Base-by-base conservation (phyloP, 2,888 invertebrate genomes). In the Polia nebulosa region DNA sequence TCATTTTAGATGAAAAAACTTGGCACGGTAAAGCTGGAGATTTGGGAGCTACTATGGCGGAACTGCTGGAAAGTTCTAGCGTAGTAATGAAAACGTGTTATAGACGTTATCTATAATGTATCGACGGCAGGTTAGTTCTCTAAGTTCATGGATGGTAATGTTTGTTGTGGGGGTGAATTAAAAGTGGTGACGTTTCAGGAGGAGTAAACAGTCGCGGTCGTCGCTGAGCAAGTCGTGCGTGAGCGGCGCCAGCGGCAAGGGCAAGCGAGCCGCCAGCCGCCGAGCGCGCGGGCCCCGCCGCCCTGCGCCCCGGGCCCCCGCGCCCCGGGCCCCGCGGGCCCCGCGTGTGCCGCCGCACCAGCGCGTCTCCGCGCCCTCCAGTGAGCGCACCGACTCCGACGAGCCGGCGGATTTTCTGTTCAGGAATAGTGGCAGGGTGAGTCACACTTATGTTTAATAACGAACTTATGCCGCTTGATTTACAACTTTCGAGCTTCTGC, bases 371-470 rank as follows among this genome's bases (percentile, higher is more conserved):
- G 92, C 95, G 84, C 95, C 91, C 29, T 93, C 94, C 15, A 92
- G 92, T 83, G 95, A 94, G 76, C 82, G 96, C 66, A 93, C 93
- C 0, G 95, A 95, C 87, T 94, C 94, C 3, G 95, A 95, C 61
- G 94, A 94, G 44, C 92, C 94, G 1, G 85, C 91, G 47, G 91
- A 91, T 36, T 87, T 86, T 36, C 71, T 90, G 2, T 93, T 90
- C 74, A 81, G 93, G 65, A 88, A 84, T 39, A 83, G 89, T 0
- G 91, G 88, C 67, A 85, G 92, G 85, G 94, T 93, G 44, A 87
- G 89, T 75, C 20, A 39, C 25, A 17, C 29, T 27, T 15, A 2
- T n/a, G n/a, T n/a, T n/a, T n/a, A n/a, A n/a, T n/a, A n/a, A n/a
- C n/a, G 39, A 29, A n/a, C 32, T 22, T 22, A 2, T n/a, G n/a